These are phyloP conservation scores for Desoria tigrina DNA, from an alignment of 2,888 invertebrate species.

Conservation along the genomic window DNA sequence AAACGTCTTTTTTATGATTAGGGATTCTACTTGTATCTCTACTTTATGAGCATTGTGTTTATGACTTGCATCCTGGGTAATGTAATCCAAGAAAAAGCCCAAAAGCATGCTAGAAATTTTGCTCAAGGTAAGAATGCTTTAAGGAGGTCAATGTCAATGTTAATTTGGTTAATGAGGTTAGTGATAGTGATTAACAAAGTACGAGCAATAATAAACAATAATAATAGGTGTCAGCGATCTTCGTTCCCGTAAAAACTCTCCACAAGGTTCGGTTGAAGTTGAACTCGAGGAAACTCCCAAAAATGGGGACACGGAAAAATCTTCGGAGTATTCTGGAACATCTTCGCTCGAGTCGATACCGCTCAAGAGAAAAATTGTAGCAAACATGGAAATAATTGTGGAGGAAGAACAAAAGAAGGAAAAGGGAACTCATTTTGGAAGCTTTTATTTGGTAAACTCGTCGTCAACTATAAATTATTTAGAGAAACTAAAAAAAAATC, in stretches of 20 bases:
- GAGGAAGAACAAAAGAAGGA: constrained; percentile 2
- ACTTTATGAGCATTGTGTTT: constrained; percentile 82
- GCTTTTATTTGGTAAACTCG: constrained; percentile 44
- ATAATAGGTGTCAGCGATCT: too few species aligned
- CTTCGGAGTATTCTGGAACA: constrained; percentile 7
- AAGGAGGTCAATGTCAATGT: too few species aligned
- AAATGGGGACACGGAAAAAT: background rate
- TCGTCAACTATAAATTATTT: background rate
- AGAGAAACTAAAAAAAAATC: constrained; percentile 10
- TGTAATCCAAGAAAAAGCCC: constrained; percentile 64
- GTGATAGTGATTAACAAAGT: too few species aligned
- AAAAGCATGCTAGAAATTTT: constrained; percentile 38
- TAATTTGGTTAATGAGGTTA: too few species aligned
- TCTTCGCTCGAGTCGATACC: background rate
- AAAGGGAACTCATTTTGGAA: constrained; percentile 43
- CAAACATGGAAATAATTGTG: background rate
- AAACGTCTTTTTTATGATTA: constrained; percentile 58
- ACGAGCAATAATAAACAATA: too few species aligned
- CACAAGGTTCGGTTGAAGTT: background rate
- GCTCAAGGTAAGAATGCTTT: constrained; percentile 32
- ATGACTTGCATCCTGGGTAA: constrained; percentile 81
- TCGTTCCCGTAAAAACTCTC: too few species aligned
- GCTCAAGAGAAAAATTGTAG: background rate
- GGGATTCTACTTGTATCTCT: constrained; percentile 83
- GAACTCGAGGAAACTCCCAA: background rate